A percentile compares a stretch with the other conserved stretches of the same genome.
Conservation (phyloP, 2,113 vertebrate species). For the Charina bottae region DNA sequence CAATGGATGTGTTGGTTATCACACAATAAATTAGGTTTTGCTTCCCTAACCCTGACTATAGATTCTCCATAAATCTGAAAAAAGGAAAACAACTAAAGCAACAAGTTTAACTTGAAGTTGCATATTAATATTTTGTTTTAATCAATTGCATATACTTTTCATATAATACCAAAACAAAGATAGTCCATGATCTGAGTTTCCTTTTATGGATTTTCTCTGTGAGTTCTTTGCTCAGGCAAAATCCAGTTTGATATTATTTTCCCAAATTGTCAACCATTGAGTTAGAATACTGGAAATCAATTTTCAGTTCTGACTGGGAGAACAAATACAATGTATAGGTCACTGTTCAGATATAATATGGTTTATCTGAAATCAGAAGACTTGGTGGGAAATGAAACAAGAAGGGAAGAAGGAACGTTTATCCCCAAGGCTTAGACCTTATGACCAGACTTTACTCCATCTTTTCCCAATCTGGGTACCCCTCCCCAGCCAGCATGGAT, state of each 20-base stretch:
- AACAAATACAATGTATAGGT: neutral
- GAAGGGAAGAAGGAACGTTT: neutral
- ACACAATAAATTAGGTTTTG: neutral
- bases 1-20: neutral
- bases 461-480: neutral
- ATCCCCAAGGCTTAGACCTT: neutral
- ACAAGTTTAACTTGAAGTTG: neutral
- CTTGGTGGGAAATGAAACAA: neutral
- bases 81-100: neutral
- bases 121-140: neutral
- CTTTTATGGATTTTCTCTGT: neutral
- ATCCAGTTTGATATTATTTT: neutral
- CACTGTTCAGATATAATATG: neutral
- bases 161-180: neutral
- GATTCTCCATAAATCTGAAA: neutral
- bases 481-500: neutral
- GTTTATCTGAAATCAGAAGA: neutral
- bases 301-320: neutral
- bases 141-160: neutral
- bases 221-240: neutral
- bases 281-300: neutral
- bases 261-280: neutral
- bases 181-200: neutral
- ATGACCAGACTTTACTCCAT: neutral
- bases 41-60: neutral